A percentile compares a stretch with the other conserved stretches of the same genome.
phyloP scores from a whole-genome alignment of 30 jellyfish, hydroid and myxozoan genomes.

The Pelagia noctiluca region DNA sequence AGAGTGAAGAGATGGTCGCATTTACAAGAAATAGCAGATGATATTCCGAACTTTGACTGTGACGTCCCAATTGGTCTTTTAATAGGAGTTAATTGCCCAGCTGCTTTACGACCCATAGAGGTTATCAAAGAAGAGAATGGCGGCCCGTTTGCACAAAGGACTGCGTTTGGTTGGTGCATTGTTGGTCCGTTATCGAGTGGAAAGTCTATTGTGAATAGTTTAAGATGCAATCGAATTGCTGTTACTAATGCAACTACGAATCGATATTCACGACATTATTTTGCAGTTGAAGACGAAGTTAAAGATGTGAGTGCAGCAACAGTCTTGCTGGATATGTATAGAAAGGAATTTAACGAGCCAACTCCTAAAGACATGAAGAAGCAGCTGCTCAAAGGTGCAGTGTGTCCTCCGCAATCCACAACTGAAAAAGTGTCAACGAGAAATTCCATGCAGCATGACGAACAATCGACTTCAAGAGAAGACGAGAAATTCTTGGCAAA shows the following conservation, averaged over 20 bases:
- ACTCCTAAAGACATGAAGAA: constrained; percentile 28
- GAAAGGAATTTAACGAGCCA: constrained; percentile 45
- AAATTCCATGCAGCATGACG: constrained; percentile 4
- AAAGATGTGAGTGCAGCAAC: neutral
- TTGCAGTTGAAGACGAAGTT: constrained; percentile 32
- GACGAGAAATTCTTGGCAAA: too few relatives aligned
- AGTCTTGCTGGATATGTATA: constrained; percentile 11
- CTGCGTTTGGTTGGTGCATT: constrained; percentile 48
- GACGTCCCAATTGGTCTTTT: constrained; percentile 41
- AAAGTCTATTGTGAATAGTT: neutral
- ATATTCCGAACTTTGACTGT: constrained; percentile 42
- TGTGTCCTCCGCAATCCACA: constrained; percentile 43
- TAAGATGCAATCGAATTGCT: constrained; percentile 42
- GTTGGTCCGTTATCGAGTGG: constrained; percentile 32
- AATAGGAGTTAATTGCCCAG: constrained; percentile 55
- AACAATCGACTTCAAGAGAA: too few relatives aligned
- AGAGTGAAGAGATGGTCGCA: constrained; percentile 8
- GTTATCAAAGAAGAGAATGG: constrained; percentile 37
- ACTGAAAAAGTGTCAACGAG: constrained; percentile 21
- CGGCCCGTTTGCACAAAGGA: constrained; percentile 48
- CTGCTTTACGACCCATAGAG: constrained; percentile 44
- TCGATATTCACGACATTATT: constrained; percentile 14
- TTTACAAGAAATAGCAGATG: constrained; percentile 32
- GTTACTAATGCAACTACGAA: constrained; percentile 22
- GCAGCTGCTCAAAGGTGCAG: too few relatives aligned